phyloP scores from a whole-genome alignment of 2,888 invertebrate species.

The Microplitis manilae region DNA sequence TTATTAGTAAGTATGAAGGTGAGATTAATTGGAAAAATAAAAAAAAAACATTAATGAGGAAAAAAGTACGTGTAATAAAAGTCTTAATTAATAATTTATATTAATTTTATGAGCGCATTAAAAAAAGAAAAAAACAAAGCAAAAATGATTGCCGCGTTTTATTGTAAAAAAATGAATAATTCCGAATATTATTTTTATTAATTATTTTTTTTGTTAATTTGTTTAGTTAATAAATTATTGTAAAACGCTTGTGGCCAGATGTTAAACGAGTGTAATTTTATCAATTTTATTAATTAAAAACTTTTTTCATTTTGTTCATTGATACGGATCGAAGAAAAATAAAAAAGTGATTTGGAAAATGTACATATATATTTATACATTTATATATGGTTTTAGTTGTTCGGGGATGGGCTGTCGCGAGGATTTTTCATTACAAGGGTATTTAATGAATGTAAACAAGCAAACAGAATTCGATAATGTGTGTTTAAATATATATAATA shows the following conservation, averaged over 20 bases:
- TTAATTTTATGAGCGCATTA: constrained; percentile 6
- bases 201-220: constrained; percentile 58
- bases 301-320: neutral
- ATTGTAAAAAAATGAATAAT: constrained; percentile 45
- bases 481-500: constrained; percentile 15
- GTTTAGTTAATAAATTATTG: constrained; percentile 55
- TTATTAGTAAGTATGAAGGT: constrained; percentile 29
- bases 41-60: neutral
- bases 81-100: neutral
- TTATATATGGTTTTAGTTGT: neutral
- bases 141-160: constrained; percentile 35
- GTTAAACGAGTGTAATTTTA: constrained; percentile 55
- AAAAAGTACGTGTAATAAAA: neutral
- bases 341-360: neutral
- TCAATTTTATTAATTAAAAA: neutral
- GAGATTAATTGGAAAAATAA: neutral
- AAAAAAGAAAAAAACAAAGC: constrained; percentile 43
- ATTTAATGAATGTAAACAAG: neutral
- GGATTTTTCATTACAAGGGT: neutral
- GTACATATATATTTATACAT: neutral
- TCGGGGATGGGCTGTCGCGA: neutral
- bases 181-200: constrained; percentile 48
- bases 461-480: neutral
- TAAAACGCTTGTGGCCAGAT: constrained; percentile 55
- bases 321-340: neutral